Evolutionary conservation across 2,797 vertebrate species (phyloP).

Genomic region (Oreonectes daqikongensis): DNA sequence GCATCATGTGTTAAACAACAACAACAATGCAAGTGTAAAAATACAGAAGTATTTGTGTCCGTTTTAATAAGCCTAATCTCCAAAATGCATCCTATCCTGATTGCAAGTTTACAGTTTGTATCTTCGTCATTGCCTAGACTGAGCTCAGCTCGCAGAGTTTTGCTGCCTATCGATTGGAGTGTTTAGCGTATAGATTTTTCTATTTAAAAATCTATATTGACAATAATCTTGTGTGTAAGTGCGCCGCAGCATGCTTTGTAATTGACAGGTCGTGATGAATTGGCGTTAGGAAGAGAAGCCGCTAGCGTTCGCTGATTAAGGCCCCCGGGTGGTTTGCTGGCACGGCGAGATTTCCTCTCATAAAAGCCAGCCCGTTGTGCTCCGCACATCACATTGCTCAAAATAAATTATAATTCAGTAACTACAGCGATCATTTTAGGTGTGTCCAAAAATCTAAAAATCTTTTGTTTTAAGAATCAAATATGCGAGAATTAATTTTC

Average conservation of each 20-base stretch:
- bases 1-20: not conserved
- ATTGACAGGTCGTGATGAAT: constrained; percentile 76
- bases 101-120: not conserved
- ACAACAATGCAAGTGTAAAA: not conserved
- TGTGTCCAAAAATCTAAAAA: not conserved
- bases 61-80: not conserved
- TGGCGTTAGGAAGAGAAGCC: constrained; percentile 52
- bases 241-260: constrained; percentile 68
- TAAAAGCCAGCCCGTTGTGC: not conserved
- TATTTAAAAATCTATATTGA: constrained; percentile 86
- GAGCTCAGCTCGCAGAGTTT: constrained; percentile 21
- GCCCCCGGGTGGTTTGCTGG: constrained; percentile 35
- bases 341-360: constrained; percentile 11
- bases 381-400: not conserved
- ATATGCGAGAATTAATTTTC: too few relatives aligned
- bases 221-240: constrained; percentile 83
- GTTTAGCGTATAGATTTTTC: constrained; percentile 86
- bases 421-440: not conserved
- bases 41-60: not conserved
- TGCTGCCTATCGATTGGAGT: constrained; percentile 76
- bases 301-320: constrained; percentile 20
- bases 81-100: not conserved
- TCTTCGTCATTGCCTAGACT: constrained; percentile 11
- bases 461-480: not conserved
- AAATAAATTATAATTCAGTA: not conserved